Percentiles rank a stretch among this genome's conserved stretches.
phyloP scores from a whole-genome alignment of 2,797 vertebrate species.

The Gymnodraco acuticeps region DNA sequence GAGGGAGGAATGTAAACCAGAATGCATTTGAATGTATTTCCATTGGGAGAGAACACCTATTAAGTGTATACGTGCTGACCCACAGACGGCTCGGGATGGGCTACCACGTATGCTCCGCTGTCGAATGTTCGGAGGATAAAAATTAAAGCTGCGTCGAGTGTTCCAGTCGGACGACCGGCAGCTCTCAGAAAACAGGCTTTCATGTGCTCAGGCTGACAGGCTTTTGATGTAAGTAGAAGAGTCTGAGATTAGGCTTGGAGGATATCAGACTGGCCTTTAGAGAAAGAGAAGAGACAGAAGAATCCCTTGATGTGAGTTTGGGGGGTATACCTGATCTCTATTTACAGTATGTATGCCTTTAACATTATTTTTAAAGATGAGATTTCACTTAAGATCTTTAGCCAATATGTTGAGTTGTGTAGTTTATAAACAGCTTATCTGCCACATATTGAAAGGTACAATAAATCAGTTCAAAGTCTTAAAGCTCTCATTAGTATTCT shows the following conservation, averaged over 20 bases:
- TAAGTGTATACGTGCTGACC: slow-evolving; percentile 54
- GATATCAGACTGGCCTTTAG: slow-evolving; percentile 61
- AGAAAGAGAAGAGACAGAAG: slow-evolving; percentile 30
- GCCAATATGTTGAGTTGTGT: neutral
- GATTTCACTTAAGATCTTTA: slow-evolving; percentile 19
- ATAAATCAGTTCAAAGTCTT: slow-evolving; percentile 30
- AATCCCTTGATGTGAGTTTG: slow-evolving; percentile 7
- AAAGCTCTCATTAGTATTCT: slow-evolving; percentile 40
- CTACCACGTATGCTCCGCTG: slow-evolving; percentile 35
- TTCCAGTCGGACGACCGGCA: slow-evolving; percentile 62
- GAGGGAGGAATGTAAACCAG: slow-evolving; percentile 25
- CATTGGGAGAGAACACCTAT: slow-evolving; percentile 57
- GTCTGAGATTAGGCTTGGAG: slow-evolving; percentile 66
- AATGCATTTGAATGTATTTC: slow-evolving; percentile 77
- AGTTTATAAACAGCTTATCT: neutral
- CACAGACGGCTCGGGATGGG: slow-evolving; percentile 37
- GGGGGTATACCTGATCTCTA: slow-evolving; percentile 33
- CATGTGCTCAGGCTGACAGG: slow-evolving; percentile 77
- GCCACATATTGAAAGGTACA: slow-evolving; percentile 5
- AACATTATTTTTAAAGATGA: slow-evolving; percentile 11
- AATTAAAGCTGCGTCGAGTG: slow-evolving; percentile 61
- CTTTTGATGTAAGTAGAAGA: slow-evolving; percentile 78
- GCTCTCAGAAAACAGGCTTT: slow-evolving; percentile 76
- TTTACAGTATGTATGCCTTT: neutral
- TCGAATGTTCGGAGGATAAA: slow-evolving; percentile 58